Percentiles rank a stretch among this genome's conserved stretches.
phyloP scores from a whole-genome alignment of 2,797 vertebrate genomes.

The Manis javanica region DNA sequence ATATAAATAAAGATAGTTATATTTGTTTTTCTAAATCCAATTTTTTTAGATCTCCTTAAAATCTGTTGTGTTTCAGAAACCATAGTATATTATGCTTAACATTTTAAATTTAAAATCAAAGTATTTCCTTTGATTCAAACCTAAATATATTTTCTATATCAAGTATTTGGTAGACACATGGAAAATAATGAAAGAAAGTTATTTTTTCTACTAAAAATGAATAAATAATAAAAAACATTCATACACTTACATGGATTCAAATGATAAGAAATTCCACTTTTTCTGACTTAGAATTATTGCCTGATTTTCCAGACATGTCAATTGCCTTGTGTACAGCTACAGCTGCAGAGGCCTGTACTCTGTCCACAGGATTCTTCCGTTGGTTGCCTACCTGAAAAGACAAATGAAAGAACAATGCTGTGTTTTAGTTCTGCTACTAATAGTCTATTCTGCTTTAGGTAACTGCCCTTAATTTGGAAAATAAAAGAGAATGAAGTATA shows the following conservation, averaged over 20 bases:
- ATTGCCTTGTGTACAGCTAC: neutral
- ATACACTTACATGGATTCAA: neutral
- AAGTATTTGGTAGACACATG: slow-evolving; percentile 14
- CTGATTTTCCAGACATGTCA: neutral
- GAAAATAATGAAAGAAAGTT: slow-evolving; percentile 22
- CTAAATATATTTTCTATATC: neutral
- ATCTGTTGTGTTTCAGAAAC: slow-evolving; percentile 57
- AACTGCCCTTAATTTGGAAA: neutral
- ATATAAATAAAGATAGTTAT: slow-evolving; percentile 70
- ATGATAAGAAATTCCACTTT: neutral
- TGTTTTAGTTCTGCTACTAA: slow-evolving; percentile 3
- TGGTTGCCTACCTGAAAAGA: neutral
- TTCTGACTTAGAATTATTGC: slow-evolving; percentile 1
- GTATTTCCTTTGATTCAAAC: slow-evolving; percentile 56
- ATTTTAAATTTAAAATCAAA: slow-evolving; percentile 70
- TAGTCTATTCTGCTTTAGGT: neutral
- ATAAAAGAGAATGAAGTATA: slow-evolving; percentile 1
- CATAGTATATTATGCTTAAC: neutral
- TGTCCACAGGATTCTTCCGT: neutral
- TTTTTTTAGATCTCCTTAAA: slow-evolving; percentile 67
- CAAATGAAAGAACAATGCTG: neutral
- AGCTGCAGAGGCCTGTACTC: neutral
- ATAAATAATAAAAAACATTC: neutral
- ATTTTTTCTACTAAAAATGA: slow-evolving; percentile 45
- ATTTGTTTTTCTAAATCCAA: slow-evolving; percentile 69